phyloP scores from a whole-genome alignment of 1,140 invertebrate genomes.

The Xylocopa sonorina region DNA sequence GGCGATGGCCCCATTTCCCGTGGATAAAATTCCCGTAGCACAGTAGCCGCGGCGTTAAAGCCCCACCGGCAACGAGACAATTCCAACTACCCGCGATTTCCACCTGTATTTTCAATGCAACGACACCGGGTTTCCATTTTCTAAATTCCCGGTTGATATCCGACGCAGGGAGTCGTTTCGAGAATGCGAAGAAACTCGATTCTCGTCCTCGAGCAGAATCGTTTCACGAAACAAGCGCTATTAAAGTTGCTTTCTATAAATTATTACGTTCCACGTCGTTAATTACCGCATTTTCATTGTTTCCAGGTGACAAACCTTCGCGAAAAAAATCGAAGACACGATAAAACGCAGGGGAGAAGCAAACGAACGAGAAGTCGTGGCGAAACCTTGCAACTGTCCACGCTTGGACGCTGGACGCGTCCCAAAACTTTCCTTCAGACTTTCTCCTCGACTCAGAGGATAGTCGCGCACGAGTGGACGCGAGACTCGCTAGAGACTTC shows the following conservation, averaged over 20 bases:
- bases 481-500: background rate
- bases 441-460: background rate
- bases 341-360: background rate
- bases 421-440: background rate
- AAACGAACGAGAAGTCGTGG: background rate
- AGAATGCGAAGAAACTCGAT: background rate
- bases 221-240: too few relatives aligned
- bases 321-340: background rate
- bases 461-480: background rate
- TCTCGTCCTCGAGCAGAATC: background rate
- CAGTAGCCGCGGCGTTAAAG: conserved; percentile 11
- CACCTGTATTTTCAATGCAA: background rate
- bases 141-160: background rate
- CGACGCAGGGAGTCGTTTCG: background rate
- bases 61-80: background rate
- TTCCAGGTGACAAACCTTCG: too few relatives aligned
- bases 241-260: too few relatives aligned
- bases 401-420: too few relatives aligned
- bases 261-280: too few relatives aligned
- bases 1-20: background rate
- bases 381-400: background rate
- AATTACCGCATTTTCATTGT: too few relatives aligned
- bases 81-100: conserved; percentile 6
- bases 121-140: background rate
- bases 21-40: conserved; percentile 17